Conservation (phyloP, 2,113 vertebrate genomes). For the Orientallactaga bullata region DNA sequence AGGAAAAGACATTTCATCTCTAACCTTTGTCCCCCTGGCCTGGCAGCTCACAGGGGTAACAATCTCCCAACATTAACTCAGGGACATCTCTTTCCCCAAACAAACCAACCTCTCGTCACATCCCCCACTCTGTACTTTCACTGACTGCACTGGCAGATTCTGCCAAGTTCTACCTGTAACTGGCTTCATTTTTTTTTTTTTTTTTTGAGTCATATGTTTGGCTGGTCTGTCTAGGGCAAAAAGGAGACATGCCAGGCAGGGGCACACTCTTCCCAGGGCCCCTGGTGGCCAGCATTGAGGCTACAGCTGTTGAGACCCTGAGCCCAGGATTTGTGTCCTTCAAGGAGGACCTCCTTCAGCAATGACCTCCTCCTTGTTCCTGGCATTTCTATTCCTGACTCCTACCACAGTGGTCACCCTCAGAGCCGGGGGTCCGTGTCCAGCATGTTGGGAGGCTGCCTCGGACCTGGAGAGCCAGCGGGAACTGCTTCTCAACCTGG, state of each 20-base stretch:
- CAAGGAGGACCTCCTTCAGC: not conserved
- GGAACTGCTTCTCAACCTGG: constrained; percentile 90
- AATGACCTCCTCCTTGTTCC: constrained; percentile 65
- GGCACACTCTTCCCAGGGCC: constrained; percentile 41
- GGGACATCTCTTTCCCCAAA: constrained; percentile 70
- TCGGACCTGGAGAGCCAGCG: constrained; percentile 87
- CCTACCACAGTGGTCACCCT: not conserved
- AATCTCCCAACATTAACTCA: constrained; percentile 50
- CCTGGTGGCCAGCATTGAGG: not conserved
- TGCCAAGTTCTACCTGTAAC: constrained; percentile 75
- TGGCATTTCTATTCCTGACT: constrained; percentile 50
- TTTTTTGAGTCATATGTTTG: constrained; percentile 59
- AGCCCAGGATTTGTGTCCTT: not conserved
- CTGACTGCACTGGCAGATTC: not conserved
- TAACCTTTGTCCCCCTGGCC: constrained; percentile 78
- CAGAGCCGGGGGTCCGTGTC: constrained; percentile 71
- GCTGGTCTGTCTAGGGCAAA: constrained; percentile 21
- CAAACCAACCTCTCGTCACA: constrained; percentile 54
- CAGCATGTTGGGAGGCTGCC: constrained; percentile 84
- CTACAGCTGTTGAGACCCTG: constrained; percentile 38
- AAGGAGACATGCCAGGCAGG: constrained; percentile 65
- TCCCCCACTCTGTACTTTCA: constrained; percentile 69
- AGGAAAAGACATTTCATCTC: constrained; percentile 66
- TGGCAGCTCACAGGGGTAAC: constrained; percentile 61
- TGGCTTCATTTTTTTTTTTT: constrained; percentile 53